Percentiles rank a stretch among this genome's conserved stretches.
Evolutionary conservation across 1,140 invertebrate species (phyloP).

Genomic region (Glomeris maerens): DNA sequence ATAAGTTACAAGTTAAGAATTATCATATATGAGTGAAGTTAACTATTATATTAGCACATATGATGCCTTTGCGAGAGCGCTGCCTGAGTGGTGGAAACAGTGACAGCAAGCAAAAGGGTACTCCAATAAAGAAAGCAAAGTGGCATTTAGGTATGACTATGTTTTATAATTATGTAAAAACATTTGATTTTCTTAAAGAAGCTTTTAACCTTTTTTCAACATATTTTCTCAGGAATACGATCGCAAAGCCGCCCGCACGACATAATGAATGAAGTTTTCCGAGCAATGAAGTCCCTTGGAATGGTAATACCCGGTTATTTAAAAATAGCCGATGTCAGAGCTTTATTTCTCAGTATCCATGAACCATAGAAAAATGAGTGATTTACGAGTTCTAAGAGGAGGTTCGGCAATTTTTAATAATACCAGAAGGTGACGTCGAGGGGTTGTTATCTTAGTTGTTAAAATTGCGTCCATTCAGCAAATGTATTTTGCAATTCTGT

Average conservation of each 20-base stretch:
- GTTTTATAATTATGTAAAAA: neutral
- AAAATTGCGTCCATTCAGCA: too few species aligned
- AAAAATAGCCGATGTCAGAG: too few species aligned
- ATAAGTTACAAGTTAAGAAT: neutral
- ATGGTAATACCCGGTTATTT: slow-evolving; percentile 48
- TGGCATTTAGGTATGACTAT: slow-evolving; percentile 71
- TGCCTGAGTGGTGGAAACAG: slow-evolving; percentile 31
- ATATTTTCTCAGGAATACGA: slow-evolving; percentile 55
- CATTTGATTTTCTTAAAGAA: slow-evolving; percentile 1
- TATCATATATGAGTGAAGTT: neutral
- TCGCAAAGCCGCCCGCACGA: slow-evolving; percentile 98
- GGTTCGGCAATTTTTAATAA: too few species aligned
- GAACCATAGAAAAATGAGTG: too few species aligned
- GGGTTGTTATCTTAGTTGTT: too few species aligned
- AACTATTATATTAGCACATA: slow-evolving; percentile 13
- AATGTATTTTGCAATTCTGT: too few species aligned
- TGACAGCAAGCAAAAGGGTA: slow-evolving; percentile 36
- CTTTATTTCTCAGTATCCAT: too few species aligned
- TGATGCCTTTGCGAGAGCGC: slow-evolving; percentile 43
- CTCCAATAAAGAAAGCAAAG: slow-evolving; percentile 82
- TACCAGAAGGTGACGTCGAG: too few species aligned
- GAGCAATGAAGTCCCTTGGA: slow-evolving; percentile 94
- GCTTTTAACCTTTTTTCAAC: neutral
- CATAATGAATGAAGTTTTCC: slow-evolving; percentile 99
- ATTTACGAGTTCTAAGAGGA: too few species aligned